phyloP scores from a whole-genome alignment of 2,797 vertebrate species.

The Loriculus beryllinus region DNA sequence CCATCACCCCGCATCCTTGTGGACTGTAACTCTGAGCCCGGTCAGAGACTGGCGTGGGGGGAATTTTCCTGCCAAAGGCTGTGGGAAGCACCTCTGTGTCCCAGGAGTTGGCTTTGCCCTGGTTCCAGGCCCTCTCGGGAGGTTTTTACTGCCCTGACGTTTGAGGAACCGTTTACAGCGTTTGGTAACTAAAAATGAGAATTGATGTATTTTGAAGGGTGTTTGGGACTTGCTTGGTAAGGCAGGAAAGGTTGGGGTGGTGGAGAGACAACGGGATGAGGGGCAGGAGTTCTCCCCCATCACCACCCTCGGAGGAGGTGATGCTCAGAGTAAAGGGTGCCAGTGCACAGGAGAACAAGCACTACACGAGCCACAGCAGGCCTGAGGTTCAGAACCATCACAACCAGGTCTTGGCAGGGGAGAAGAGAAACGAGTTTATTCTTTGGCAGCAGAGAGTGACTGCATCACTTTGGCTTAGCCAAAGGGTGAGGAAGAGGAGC shows the following conservation, averaged over 20 bases:
- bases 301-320: fast-evolving
- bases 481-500: neutral
- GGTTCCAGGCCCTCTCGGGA: neutral
- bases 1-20: neutral
- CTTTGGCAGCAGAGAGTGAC: fast-evolving
- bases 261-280: neutral
- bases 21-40: neutral
- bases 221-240: neutral
- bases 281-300: neutral
- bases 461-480: neutral
- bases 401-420: neutral
- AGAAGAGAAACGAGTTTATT: neutral
- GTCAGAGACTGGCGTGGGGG: neutral
- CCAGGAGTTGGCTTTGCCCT: constrained; percentile 22
- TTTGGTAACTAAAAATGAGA: constrained; percentile 77
- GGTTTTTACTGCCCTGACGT: constrained; percentile 49
- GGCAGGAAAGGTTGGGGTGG: neutral
- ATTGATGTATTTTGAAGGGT: constrained; percentile 58
- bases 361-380: neutral
- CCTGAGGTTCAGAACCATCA: neutral
- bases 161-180: constrained; percentile 35
- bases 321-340: fast-evolving
- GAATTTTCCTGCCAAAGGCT: neutral
- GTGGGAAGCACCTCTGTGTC: neutral
- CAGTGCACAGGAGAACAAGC: neutral